phyloP scores from a whole-genome alignment of 2,797 vertebrate species.

The Todus mexicanus region DNA sequence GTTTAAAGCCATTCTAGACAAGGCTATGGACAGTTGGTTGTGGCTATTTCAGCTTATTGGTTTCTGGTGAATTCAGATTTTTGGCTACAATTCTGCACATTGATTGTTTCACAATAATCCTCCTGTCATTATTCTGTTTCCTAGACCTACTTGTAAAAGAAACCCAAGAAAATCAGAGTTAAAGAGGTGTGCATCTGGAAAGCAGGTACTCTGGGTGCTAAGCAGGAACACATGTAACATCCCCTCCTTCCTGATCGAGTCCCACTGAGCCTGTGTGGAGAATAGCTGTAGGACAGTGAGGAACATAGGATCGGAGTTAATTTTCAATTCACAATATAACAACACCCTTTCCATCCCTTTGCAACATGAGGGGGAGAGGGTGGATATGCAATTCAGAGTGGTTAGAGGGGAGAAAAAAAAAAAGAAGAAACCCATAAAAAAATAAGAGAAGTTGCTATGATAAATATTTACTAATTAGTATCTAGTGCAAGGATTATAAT shows the following conservation, averaged over 20 bases:
- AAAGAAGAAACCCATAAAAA: background rate
- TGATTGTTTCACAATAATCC: constrained; percentile 55
- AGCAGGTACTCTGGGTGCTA: constrained; percentile 63
- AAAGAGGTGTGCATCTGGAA: constrained; percentile 65
- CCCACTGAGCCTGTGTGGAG: background rate
- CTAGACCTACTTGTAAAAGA: constrained; percentile 52
- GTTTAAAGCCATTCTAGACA: constrained; percentile 78
- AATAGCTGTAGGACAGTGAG: constrained; percentile 19
- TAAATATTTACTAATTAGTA: constrained; percentile 64
- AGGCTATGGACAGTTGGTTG: constrained; percentile 74
- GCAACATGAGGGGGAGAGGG: background rate
- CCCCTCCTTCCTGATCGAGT: background rate
- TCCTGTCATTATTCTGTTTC: constrained; percentile 67
- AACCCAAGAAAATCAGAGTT: constrained; percentile 40
- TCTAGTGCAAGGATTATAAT: constrained; percentile 66
- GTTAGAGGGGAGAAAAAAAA: background rate
- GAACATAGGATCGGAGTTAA: background rate
- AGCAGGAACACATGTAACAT: constrained; percentile 25
- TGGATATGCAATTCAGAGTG: constrained; percentile 49
- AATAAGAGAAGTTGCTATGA: constrained; percentile 1
- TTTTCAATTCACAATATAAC: constrained; percentile 1
- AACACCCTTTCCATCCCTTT: constrained; percentile 7
- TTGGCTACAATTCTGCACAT: constrained; percentile 65
- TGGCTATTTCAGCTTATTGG: constrained; percentile 71
- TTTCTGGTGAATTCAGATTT: constrained; percentile 71